Base-by-base conservation (phyloP, 92 coral and sea anemone genomes). In the Blastomussa wellsi region DNA sequence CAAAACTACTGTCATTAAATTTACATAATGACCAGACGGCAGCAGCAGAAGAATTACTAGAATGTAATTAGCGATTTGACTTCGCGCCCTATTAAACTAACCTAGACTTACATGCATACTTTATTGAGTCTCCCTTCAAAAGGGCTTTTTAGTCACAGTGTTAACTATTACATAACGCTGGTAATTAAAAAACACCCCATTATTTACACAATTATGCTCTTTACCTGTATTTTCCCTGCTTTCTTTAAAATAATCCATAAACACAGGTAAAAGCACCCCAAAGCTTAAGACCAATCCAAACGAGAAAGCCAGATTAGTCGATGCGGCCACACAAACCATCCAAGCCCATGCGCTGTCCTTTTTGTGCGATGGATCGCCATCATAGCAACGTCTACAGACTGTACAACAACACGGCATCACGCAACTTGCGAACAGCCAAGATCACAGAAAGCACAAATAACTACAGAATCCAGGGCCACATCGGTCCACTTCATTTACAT, bases 181-280 rank as follows among this genome's bases (percentile, higher is more conserved):
- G 15, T 16, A 5, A 24, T 57, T 57, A n/a, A 57, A 2, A 57
- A 26, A 13, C 65, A 22, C 33, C 10, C 26, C 16, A 62, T 16
- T 26, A 26, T 9, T 59, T 59, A 7, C 66, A 59, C 12, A 24
- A 59, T 59, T 24, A 26, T 24, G 14, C 11, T 0, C 29, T 2
- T 15, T 78, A 85, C 77, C 86, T 71, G 78, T 53, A 35, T 28
- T n/a, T 52, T 82, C 86, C 39, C 79, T 70, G 79, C 55, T 82
- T 59, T 71, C 79, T 22, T 73, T 37, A 37, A 82, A 82, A 82
- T 82, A 52, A 35, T 82, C 79, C 86, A 82, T 82, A 57, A 82
- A 82, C 68, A 73, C 67, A 3, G 86, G 86, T 60, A 82, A 41
- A 26, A 82, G 71, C 47, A 82, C 86, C 9, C 86, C 86, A 52